phyloP scores from a whole-genome alignment of 2,888 invertebrate species.

The Gandaritis pyraliata region DNA sequence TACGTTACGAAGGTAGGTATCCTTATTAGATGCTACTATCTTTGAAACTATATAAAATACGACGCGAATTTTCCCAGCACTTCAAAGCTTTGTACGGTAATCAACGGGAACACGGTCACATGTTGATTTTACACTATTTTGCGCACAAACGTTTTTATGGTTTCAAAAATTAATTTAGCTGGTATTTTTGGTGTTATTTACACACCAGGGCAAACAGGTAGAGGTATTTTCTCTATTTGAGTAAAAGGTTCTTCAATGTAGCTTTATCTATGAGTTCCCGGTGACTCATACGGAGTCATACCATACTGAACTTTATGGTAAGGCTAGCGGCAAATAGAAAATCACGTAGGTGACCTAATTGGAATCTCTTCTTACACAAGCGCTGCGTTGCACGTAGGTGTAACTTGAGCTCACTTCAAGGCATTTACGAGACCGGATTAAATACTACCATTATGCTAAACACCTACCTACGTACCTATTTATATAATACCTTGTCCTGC shows the following conservation, averaged over 20 bases:
- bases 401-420: constrained; percentile 10
- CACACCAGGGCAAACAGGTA: neutral
- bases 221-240: neutral
- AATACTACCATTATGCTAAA: neutral
- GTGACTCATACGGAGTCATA: too few species aligned
- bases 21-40: too few species aligned
- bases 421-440: constrained; percentile 3
- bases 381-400: constrained; percentile 10
- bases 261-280: too few species aligned
- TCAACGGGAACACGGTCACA: constrained; percentile 7
- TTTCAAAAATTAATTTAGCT: neutral
- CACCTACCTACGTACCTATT: too few species aligned
- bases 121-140: constrained; percentile 12
- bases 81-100: constrained; percentile 3
- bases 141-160: constrained; percentile 3
- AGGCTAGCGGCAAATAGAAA: neutral
- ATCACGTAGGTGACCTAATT: constrained; percentile 1
- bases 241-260: neutral
- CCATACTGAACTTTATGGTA: too few species aligned
- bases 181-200: constrained; percentile 3
- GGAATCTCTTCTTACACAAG: constrained; percentile 14
- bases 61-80: constrained; percentile 1
- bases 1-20: too few species aligned
- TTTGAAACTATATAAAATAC: constrained; percentile 2
- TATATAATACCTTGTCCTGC: too few species aligned